A percentile compares a stretch with the other conserved stretches of the same genome.
Conservation (phyloP, 1,140 invertebrate genomes). For the Anadara kagoshimensis region DNA sequence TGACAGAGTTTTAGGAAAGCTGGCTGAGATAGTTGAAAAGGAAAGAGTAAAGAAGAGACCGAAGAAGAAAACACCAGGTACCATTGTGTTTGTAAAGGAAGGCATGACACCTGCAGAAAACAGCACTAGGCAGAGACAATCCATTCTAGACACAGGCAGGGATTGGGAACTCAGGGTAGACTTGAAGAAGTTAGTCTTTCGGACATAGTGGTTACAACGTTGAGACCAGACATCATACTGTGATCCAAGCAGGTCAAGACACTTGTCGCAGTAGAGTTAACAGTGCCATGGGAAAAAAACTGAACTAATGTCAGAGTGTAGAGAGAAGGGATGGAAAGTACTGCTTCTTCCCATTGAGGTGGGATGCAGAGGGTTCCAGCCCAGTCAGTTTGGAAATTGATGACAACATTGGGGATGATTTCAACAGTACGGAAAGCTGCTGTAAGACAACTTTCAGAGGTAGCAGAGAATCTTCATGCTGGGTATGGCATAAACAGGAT, state of each 20-base stretch:
- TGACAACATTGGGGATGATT: constrained; percentile 8
- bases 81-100: background rate
- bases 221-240: constrained; percentile 4
- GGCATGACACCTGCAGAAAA: background rate
- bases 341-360: constrained; percentile 18
- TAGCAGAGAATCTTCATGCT: constrained; percentile 22
- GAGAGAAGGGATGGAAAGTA: no score
- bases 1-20: constrained; percentile 9
- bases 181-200: constrained; percentile 17
- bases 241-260: constrained; percentile 1
- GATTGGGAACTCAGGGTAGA: constrained; percentile 24
- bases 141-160: background rate
- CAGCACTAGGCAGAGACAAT: background rate
- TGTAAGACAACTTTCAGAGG: constrained; percentile 1
- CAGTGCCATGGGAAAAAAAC: no score
- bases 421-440: background rate
- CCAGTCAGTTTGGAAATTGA: constrained; percentile 26
- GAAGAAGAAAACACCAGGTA: constrained; percentile 3
- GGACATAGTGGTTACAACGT: constrained; percentile 2
- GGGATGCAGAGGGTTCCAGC: constrained; percentile 38
- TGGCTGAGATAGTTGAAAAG: background rate
- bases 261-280: no score
- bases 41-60: no score
- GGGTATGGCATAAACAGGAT: no score
- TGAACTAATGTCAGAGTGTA: no score